Base-by-base conservation (phyloP, 2,797 vertebrate species). In the Onychomys torridus region DNA sequence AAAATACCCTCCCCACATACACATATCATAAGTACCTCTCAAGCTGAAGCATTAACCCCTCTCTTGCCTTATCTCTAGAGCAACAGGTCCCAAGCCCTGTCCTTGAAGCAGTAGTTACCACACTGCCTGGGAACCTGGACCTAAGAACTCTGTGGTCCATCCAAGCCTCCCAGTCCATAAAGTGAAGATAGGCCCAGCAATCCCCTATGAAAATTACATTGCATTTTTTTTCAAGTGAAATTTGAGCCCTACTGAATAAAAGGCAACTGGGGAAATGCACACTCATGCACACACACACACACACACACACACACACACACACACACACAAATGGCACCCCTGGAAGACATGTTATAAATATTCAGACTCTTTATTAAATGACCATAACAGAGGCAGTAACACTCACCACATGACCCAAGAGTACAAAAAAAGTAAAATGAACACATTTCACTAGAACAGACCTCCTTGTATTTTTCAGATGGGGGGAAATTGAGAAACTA, bases 401-500 rank as follows among this genome's bases (percentile, higher is more conserved):
- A 59, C 34, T 81, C 32, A 92, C 4, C 57, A 52, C 14, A 16
- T 12, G 34, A 52, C 29, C 93, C 49, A 27, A 59, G 49, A 88
- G 3, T 27, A 89, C 69, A n/a, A 94, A 85, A 85, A 89, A 55
- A 34, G 25, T 71, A 86, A 65, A 82, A 71, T 52, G 84, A 93
- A 90, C 6, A 32, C 34, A 25, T 40, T 90, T 79, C 27, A 19
- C 29, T 65, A 71, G 85, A 49, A 40, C 37, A 25, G 2, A 17
- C 0, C 52, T 52, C 2, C 16, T 89, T 46, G 79, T 6, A 59
- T 52, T 91, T 97, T 94, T 87, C 55, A 81, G 63, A 49, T 91
- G 23, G 65, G 11, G 29, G 83, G 96, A 91, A 87, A 7, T 32
- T 77, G 57, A 94, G 95, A 82, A 92, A 29, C 34, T 63, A 76